A percentile compares a stretch with the other conserved stretches of the same genome.
Conservation (phyloP, 2,888 invertebrate species). For the Tipula helvola region DNA sequence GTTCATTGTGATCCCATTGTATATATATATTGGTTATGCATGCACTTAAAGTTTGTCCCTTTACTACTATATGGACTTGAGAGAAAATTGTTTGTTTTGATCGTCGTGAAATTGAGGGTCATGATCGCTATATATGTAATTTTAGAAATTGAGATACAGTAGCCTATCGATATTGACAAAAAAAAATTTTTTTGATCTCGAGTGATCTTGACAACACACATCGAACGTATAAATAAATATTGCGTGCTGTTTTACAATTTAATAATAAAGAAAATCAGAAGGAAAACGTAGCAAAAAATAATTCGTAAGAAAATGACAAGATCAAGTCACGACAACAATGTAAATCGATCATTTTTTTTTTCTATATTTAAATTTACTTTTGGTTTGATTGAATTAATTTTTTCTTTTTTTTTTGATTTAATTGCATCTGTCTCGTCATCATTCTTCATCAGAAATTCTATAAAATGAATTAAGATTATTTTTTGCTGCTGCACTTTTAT, state of each 20-base stretch:
- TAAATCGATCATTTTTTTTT: not conserved
- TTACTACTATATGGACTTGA: not conserved
- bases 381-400: not conserved
- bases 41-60: not conserved
- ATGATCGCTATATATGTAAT: not conserved
- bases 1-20: not conserved
- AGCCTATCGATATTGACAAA: not conserved
- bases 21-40: not conserved
- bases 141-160: not conserved
- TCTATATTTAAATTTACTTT: not conserved
- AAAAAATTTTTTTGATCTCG: not conserved
- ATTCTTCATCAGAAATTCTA: not conserved
- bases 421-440: slow-evolving; percentile 4
- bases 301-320: slow-evolving; percentile 6
- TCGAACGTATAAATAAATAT: not conserved
- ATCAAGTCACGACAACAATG: slow-evolving; percentile 5
- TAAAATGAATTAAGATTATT: not conserved
- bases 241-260: slow-evolving; percentile 6
- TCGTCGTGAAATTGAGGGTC: not conserved
- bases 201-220: not conserved
- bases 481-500: not conserved
- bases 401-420: not conserved
- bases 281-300: not conserved
- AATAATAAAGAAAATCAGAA: not conserved
- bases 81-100: not conserved